Evolutionary conservation across 30 jellyfish, hydroid and myxozoan species (phyloP).

Genomic region (Hydractinia symbiolongicarpus): DNA sequence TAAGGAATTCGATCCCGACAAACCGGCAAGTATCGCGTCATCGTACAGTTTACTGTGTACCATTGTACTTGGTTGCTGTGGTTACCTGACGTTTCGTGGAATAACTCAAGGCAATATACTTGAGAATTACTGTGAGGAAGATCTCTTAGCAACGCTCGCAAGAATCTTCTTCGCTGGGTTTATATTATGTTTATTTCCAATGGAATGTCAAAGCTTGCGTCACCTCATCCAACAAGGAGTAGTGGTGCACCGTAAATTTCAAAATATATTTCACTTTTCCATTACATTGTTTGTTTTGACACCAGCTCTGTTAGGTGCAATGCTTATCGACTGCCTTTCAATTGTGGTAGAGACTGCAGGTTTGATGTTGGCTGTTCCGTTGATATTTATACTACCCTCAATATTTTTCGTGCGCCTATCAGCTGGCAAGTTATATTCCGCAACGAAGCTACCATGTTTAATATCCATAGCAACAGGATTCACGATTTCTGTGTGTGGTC

Average conservation of each 20-base stretch:
- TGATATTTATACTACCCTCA: conserved; percentile 61
- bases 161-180: conserved; percentile 35
- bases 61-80: conserved; percentile 48
- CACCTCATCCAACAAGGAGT: conserved; percentile 25
- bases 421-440: conserved; percentile 33
- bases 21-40: conserved; percentile 48
- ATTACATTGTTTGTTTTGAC: conserved; percentile 44
- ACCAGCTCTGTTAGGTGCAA: conserved; percentile 39
- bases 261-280: conserved; percentile 34
- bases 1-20: conserved; percentile 24
- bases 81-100: conserved; percentile 70
- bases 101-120: conserved; percentile 63
- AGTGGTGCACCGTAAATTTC: conserved; percentile 30
- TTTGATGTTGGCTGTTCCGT: conserved; percentile 60
- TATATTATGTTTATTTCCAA: conserved; percentile 48
- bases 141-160: conserved; percentile 51
- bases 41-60: conserved; percentile 69
- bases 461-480: conserved; percentile 50
- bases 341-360: conserved; percentile 74
- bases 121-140: conserved; percentile 85
- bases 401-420: conserved; percentile 51
- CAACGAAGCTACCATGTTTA: conserved; percentile 67
- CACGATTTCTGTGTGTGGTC: conserved; percentile 46
- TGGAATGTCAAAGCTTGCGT: conserved; percentile 59
- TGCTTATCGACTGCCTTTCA: conserved; percentile 65